Conservation (phyloP, 2,113 vertebrate species). For the Manacus vitellinus region DNA sequence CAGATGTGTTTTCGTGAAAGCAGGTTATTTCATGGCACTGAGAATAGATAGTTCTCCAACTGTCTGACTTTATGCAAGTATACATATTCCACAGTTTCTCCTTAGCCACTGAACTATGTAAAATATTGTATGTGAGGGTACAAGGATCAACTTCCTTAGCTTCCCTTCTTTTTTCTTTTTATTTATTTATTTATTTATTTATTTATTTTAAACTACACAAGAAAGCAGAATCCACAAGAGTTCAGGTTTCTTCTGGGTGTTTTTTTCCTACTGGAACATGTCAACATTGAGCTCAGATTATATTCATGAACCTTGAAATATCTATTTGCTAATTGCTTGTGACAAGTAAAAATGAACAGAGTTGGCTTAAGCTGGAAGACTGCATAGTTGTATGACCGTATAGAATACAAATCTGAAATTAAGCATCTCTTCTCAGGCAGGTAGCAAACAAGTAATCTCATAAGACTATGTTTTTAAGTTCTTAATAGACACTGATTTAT, state of each 20-base stretch:
- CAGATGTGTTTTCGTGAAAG: background rate
- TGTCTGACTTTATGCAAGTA: background rate
- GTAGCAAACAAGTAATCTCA: background rate
- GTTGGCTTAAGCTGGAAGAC: background rate
- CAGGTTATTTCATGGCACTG: background rate
- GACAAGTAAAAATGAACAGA: background rate
- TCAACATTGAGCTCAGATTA: background rate
- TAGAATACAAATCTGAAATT: background rate
- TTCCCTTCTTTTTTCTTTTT: background rate
- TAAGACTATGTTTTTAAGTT: background rate
- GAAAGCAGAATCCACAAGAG: background rate
- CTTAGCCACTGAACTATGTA: background rate
- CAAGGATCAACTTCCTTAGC: background rate
- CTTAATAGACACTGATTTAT: background rate
- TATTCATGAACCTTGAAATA: background rate
- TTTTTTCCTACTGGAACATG: background rate
- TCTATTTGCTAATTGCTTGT: background rate
- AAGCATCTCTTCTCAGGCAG: background rate
- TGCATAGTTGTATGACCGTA: background rate
- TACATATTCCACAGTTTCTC: background rate
- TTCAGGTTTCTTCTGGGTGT: background rate
- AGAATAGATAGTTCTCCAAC: background rate
- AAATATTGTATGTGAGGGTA: background rate
- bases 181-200: no score
- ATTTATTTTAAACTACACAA: background rate